Percentiles rank a stretch among this genome's conserved stretches.
phyloP scores from a whole-genome alignment of 1,140 invertebrate genomes.

The Odontomachus brunneus region DNA sequence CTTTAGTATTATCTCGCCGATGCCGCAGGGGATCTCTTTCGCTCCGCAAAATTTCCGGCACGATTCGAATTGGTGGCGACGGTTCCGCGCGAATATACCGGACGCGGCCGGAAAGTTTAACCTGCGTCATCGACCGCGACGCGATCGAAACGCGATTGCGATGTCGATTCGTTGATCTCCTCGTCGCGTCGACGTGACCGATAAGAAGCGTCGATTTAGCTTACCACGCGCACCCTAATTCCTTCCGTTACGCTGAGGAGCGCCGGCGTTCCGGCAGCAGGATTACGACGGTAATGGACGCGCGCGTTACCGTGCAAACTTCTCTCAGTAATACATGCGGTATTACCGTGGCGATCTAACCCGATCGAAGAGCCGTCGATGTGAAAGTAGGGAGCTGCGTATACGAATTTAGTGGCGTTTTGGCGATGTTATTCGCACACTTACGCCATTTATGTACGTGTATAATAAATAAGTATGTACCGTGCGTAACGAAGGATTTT shows the following conservation, averaged over 20 bases:
- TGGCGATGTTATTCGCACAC: neutral
- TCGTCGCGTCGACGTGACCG: neutral
- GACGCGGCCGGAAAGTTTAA: constrained; percentile 53
- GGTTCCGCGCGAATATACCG: constrained; percentile 12
- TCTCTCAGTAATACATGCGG: neutral
- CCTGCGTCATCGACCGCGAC: neutral
- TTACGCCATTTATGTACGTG: too few species aligned
- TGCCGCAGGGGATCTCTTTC: too few species aligned
- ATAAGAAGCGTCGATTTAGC: neutral
- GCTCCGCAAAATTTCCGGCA: constrained; percentile 50
- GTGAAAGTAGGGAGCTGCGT: neutral
- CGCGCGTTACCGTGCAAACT: neutral
- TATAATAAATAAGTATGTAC: neutral
- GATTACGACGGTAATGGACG: neutral
- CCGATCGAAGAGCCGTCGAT: neutral
- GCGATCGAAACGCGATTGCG: neutral
- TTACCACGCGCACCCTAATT: neutral
- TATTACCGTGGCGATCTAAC: too few species aligned
- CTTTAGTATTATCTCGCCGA: too few species aligned
- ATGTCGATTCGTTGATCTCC: neutral
- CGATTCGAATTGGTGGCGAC: constrained; percentile 23
- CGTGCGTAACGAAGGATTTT: neutral
- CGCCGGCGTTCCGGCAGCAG: neutral
- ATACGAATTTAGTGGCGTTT: neutral
- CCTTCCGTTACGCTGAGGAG: neutral